A percentile compares a stretch with the other conserved stretches of the same genome.
These are phyloP conservation scores for Pelodiscus sinensis DNA, from an alignment of 2,113 vertebrate species.

Conservation along the genomic window DNA sequence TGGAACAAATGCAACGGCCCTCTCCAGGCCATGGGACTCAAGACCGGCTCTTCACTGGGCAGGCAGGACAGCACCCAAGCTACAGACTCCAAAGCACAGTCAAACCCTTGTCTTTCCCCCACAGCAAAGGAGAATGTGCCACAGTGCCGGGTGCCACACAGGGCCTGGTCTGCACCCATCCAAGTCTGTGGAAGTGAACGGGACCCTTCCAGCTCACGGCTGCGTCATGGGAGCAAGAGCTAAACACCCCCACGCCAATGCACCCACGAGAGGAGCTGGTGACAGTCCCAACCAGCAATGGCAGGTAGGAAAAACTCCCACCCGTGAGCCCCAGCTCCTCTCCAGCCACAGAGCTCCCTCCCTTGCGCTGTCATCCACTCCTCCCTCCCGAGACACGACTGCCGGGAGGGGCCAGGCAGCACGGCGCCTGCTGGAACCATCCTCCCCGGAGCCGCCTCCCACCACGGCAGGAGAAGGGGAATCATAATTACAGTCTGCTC, in stretches of 20 bases:
- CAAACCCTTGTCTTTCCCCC: not conserved
- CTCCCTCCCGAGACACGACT: not conserved
- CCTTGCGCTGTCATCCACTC: not conserved
- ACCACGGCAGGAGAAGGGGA: not conserved
- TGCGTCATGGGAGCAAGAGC: not conserved
- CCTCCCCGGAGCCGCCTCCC: not conserved
- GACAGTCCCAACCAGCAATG: not conserved
- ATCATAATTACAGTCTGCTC: not conserved
- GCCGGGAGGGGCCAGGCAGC: fast-evolving
- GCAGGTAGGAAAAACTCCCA: not conserved
- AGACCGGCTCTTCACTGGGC: not conserved
- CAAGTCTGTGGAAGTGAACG: not conserved
- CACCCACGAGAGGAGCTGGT: not conserved
- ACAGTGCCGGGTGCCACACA: too few species aligned
- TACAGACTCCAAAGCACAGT: not conserved
- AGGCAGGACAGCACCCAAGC: not conserved
- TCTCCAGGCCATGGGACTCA: not conserved
- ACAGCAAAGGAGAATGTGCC: not conserved
- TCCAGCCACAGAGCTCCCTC: not conserved
- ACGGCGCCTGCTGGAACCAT: not conserved
- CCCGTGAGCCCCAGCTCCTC: not conserved
- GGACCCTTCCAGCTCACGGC: not conserved
- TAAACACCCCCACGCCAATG: not conserved
- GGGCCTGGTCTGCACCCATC: not conserved
- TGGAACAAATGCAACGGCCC: not conserved